phyloP scores from a whole-genome alignment of 2,113 vertebrate genomes.

The Ginglymostoma cirratum region DNA sequence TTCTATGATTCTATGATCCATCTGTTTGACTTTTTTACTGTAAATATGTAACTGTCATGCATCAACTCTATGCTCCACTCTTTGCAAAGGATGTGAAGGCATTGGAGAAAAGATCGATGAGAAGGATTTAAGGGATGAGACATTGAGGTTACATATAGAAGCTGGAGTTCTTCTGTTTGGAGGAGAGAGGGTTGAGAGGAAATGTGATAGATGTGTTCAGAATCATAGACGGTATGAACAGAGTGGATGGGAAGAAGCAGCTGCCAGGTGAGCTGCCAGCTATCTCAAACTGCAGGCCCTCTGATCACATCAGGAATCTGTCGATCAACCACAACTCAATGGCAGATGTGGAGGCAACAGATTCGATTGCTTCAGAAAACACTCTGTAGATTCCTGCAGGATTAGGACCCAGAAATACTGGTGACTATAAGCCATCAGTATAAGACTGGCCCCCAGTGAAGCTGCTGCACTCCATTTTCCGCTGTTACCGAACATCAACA shows the following conservation, averaged over 20 bases:
- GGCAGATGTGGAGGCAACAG: neutral
- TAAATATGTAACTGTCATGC: neutral
- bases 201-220: neutral
- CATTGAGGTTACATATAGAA: neutral
- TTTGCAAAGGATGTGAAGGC: neutral
- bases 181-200: neutral
- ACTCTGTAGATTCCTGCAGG: too few species aligned
- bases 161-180: neutral
- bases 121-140: neutral
- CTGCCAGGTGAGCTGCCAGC: neutral
- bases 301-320: neutral
- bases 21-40: neutral
- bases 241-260: neutral
- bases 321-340: neutral
- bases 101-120: neutral
- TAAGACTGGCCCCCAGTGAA: neutral
- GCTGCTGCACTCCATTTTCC: neutral
- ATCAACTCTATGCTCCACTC: neutral
- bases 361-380: too few species aligned
- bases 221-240: neutral
- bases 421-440: too few species aligned
- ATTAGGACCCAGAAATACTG: too few species aligned
- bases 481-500: neutral
- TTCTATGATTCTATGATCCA: neutral
- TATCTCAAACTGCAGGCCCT: neutral